Evolutionary conservation across 1,140 invertebrate species (phyloP).

Genomic region (Penaeus vannamei): DNA sequence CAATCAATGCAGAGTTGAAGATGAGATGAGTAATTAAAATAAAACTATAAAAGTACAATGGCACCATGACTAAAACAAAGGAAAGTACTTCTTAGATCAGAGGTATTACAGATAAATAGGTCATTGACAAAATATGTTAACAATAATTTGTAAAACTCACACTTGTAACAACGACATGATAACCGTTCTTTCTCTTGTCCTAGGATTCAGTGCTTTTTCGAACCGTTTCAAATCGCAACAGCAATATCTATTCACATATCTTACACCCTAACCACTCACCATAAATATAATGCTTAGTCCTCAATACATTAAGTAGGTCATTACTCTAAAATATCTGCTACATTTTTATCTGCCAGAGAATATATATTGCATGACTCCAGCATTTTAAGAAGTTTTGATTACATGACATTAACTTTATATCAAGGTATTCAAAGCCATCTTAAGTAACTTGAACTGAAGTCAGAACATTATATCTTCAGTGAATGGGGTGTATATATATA

Average conservation of each 20-base stretch:
- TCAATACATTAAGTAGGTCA: background rate
- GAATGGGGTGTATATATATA: too few species aligned
- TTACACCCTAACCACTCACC: background rate
- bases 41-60: conserved; percentile 28
- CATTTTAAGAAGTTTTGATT: too few species aligned
- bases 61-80: conserved; percentile 57
- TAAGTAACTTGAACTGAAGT: too few species aligned
- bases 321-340: background rate
- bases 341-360: too few species aligned
- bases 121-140: conserved; percentile 65
- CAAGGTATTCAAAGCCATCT: too few species aligned
- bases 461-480: too few species aligned
- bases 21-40: conserved; percentile 25
- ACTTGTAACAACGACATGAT: conserved; percentile 66
- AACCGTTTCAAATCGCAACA: conserved; percentile 19
- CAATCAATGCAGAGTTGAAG: conserved; percentile 55
- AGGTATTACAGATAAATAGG: conserved; percentile 61
- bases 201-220: conserved; percentile 45
- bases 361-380: too few species aligned
- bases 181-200: conserved; percentile 45
- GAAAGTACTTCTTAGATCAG: conserved; percentile 41
- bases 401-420: too few species aligned
- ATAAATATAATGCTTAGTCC: conserved; percentile 9
- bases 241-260: conserved; percentile 17
- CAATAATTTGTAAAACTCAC: conserved; percentile 66